Percentiles rank a stretch among this genome's conserved stretches.
Conservation (phyloP, 2,113 vertebrate species). For the Callocephalon fimbriatum region DNA sequence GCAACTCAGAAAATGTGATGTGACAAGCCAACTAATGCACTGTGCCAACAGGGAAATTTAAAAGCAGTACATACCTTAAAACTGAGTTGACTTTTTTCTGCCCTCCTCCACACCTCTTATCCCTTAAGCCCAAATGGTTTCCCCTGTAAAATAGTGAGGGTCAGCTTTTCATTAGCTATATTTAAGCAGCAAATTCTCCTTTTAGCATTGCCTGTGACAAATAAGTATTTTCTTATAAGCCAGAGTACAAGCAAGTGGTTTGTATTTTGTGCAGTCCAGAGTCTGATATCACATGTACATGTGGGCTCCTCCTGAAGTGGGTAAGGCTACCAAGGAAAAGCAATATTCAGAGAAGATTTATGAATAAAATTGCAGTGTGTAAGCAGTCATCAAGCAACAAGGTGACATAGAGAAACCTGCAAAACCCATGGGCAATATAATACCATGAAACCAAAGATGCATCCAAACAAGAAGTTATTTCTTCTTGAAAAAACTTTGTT, state of each 20-base stretch:
- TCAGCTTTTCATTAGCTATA: background rate
- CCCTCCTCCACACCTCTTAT: background rate
- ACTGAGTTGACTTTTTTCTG: background rate
- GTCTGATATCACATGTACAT: background rate
- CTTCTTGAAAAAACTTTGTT: background rate
- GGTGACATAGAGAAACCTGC: background rate
- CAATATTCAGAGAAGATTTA: background rate
- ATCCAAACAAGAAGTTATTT: background rate
- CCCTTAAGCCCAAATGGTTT: background rate
- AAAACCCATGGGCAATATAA: background rate
- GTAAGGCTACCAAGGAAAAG: background rate
- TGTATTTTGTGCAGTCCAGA: background rate
- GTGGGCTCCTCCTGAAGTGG: background rate
- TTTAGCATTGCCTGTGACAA: background rate
- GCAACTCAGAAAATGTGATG: slow-evolving; percentile 25
- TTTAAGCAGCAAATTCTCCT: background rate
- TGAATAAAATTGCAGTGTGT: background rate
- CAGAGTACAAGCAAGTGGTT: background rate
- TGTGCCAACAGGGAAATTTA: slow-evolving; percentile 4
- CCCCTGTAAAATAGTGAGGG: background rate
- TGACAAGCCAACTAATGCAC: slow-evolving; percentile 42
- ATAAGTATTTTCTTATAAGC: background rate
- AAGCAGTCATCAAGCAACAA: background rate
- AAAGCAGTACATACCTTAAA: background rate
- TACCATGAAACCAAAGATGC: background rate